These are phyloP conservation scores for Aquatica leii DNA, from an alignment of 2,888 invertebrate species.

Conservation along the genomic window DNA sequence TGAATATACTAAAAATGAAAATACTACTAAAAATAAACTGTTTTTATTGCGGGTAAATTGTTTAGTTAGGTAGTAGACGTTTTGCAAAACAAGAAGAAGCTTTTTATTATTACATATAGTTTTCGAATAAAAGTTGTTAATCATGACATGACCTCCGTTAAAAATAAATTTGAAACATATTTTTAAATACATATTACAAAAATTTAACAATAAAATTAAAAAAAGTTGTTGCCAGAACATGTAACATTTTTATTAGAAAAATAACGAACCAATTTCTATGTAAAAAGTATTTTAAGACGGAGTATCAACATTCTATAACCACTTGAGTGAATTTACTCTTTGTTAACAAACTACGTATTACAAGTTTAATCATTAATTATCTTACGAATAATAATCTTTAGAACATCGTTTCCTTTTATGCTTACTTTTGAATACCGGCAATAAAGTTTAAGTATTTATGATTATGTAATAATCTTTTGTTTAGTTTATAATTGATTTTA, in stretches of 20 bases:
- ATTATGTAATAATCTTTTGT: constrained; percentile 14
- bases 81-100: too few species aligned
- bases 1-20: too few species aligned
- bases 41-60: too few species aligned
- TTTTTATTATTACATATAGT: too few species aligned
- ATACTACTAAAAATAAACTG: too few species aligned
- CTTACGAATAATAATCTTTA: constrained; percentile 28
- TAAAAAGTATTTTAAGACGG: constrained; percentile 28
- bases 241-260: constrained; percentile 20
- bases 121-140: too few species aligned
- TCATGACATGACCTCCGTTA: too few species aligned
- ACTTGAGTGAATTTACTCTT: constrained; percentile 31
- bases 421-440: constrained; percentile 14
- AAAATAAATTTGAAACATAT: too few species aligned
- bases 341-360: constrained; percentile 38
- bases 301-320: constrained; percentile 26
- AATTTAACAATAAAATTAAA: too few species aligned
- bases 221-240: too few species aligned
- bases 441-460: constrained; percentile 25
- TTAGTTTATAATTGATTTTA: constrained; percentile 19
- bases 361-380: constrained; percentile 37
- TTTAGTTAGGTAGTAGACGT: too few species aligned
- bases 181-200: too few species aligned
- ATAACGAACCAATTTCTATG: constrained; percentile 25
- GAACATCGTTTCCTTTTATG: constrained; percentile 28